These are phyloP conservation scores for Archocentrus centrarchus DNA, from an alignment of 2,113 vertebrate genomes.

Conservation along the genomic window DNA sequence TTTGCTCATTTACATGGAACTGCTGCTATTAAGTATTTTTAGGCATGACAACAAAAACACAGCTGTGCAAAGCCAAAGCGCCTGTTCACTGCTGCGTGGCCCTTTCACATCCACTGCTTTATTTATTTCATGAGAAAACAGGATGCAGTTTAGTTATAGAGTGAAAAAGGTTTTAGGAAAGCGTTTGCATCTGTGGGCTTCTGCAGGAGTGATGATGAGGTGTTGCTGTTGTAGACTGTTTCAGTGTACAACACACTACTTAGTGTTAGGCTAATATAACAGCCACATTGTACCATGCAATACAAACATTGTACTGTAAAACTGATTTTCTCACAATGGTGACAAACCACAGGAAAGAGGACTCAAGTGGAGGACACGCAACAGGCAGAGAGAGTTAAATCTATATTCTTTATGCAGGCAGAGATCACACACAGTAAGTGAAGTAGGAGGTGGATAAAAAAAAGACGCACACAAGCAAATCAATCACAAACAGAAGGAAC, in stretches of 20 bases:
- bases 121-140: not conserved
- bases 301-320: not conserved
- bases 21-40: not conserved
- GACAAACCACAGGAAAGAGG: not conserved
- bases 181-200: not conserved
- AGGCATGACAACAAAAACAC: not conserved
- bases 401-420: not conserved
- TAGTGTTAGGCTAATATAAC: not conserved
- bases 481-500: not conserved
- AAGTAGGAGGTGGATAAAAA: not conserved
- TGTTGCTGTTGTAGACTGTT: not conserved
- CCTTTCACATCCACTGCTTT: accelerated
- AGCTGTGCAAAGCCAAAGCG: not conserved
- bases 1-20: not conserved
- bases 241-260: no score
- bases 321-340: not conserved
- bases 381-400: not conserved
- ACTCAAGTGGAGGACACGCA: not conserved
- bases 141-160: not conserved
- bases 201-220: not conserved
- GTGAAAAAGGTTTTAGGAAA: not conserved
- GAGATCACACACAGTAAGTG: not conserved
- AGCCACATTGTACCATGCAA: not conserved
- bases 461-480: not conserved
- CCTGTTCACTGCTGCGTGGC: not conserved